Evolutionary conservation across 2,888 invertebrate genomes (phyloP).

Genomic region (Eupithecia tripunctaria): DNA sequence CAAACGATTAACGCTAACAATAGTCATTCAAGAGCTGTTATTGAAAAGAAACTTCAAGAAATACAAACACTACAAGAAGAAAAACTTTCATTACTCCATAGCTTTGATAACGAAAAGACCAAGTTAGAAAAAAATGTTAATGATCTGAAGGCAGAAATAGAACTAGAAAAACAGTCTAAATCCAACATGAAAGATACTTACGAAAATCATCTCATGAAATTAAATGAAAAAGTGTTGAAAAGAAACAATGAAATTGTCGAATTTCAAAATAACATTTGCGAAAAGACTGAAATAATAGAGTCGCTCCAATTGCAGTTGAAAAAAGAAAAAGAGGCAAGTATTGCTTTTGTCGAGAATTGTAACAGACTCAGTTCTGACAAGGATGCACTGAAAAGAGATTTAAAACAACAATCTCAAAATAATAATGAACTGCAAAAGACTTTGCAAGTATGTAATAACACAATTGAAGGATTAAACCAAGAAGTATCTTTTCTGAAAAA

Average conservation of each 20-base stretch:
- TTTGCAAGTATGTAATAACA: conserved; percentile 50
- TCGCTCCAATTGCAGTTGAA: conserved; percentile 60
- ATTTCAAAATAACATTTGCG: conserved; percentile 68
- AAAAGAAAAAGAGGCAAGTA: conserved; percentile 60
- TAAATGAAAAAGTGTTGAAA: conserved; percentile 73
- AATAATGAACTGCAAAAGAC: conserved; percentile 53
- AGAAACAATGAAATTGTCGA: conserved; percentile 76
- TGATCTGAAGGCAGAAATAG: conserved; percentile 60
- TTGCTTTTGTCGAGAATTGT: conserved; percentile 57
- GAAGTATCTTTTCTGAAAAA: conserved; percentile 56
- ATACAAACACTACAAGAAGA: conserved; percentile 73
- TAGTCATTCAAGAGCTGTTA: conserved; percentile 57
- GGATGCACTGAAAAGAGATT: conserved; percentile 50
- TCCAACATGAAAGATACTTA: conserved; percentile 66
- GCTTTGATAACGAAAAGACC: conserved; percentile 65
- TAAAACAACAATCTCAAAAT: conserved; percentile 57
- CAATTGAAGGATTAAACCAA: conserved; percentile 55
- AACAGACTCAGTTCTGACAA: conserved; percentile 53
- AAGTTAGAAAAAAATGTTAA: conserved; percentile 64
- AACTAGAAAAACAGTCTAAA: conserved; percentile 63
- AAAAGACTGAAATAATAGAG: conserved; percentile 70
- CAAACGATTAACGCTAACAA: conserved; percentile 64
- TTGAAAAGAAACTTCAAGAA: conserved; percentile 67
- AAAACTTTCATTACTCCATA: conserved; percentile 66
- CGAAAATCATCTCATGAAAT: conserved; percentile 69